These are phyloP conservation scores for Drosophila punjabiensis DNA, from an alignment of 1,140 invertebrate species.

Conservation along the genomic window DNA sequence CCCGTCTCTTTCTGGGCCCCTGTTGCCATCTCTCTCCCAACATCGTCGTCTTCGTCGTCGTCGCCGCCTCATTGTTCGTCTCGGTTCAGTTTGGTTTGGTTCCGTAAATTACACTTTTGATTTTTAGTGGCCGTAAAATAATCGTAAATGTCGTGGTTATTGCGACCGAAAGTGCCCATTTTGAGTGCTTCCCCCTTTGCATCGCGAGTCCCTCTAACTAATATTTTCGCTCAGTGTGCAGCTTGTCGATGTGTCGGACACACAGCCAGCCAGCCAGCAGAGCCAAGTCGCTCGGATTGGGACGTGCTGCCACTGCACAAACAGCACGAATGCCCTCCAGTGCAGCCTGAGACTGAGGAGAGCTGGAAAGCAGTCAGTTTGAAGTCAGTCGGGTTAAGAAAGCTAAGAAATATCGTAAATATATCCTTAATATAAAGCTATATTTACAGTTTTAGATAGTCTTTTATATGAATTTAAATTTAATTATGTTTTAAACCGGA, in stretches of 20 bases:
- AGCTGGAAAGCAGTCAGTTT: not conserved
- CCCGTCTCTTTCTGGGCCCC: constrained; percentile 3
- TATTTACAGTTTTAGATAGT: not conserved
- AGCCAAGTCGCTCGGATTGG: constrained; percentile 31
- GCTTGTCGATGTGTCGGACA: constrained; percentile 42
- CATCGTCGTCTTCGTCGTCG: not conserved
- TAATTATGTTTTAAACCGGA: not conserved
- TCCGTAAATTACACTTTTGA: constrained; percentile 85
- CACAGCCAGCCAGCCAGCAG: not conserved
- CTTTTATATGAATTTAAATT: not conserved
- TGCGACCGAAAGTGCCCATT: constrained; percentile 84
- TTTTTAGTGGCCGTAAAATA: constrained; percentile 85
- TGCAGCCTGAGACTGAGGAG: constrained; percentile 12
- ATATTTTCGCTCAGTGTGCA: constrained; percentile 81
- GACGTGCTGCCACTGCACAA: constrained; percentile 78
- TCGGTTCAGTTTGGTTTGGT: constrained; percentile 73
- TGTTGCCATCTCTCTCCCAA: constrained; percentile 10
- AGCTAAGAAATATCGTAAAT: not conserved
- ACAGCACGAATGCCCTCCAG: constrained; percentile 45
- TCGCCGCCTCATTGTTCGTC: constrained; percentile 60
- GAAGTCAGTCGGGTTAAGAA: not conserved
- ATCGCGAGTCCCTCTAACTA: constrained; percentile 46
- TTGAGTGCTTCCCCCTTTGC: constrained; percentile 61
- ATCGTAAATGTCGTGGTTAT: constrained; percentile 85
- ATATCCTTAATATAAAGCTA: too few species aligned